phyloP scores from a whole-genome alignment of 2,888 invertebrate genomes.

The Leptinotarsa peninsularis region DNA sequence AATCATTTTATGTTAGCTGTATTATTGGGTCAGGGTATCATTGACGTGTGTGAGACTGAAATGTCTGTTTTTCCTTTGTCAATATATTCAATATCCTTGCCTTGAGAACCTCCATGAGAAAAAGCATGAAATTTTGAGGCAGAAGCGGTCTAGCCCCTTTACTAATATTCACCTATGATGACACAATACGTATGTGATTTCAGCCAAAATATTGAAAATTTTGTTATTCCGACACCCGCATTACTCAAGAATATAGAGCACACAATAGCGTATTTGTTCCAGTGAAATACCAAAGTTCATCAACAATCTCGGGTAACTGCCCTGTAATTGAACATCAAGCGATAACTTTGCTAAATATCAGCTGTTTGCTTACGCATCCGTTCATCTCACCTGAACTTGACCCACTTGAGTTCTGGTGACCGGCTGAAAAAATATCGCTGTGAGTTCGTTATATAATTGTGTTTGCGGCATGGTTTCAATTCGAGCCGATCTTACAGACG shows the following conservation, averaged over 20 bases:
- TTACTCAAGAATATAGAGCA: neutral
- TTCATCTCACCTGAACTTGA: slow-evolving; percentile 17
- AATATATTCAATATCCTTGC: no score
- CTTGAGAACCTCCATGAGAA: no score
- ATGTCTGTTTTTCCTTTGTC: no score
- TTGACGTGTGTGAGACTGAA: no score
- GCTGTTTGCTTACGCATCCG: slow-evolving; percentile 6
- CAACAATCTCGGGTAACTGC: neutral
- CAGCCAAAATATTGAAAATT: no score
- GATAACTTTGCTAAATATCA: neutral
- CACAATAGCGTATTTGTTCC: neutral
- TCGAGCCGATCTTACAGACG: neutral
- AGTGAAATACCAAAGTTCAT: neutral
- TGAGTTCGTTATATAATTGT: slow-evolving; percentile 4
- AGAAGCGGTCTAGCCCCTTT: no score
- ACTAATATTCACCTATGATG: no score
- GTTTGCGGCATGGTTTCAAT: neutral
- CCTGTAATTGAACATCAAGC: neutral
- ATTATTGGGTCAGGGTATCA: no score
- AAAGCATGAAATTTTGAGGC: no score
- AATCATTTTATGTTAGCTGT: no score
- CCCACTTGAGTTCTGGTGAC: slow-evolving; percentile 19
- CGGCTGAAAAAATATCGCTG: slow-evolving; percentile 7
- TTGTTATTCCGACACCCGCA: no score
- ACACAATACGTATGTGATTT: no score